Evolutionary conservation across 2,888 invertebrate species (phyloP).

Genomic region (Prosapia bicincta): DNA sequence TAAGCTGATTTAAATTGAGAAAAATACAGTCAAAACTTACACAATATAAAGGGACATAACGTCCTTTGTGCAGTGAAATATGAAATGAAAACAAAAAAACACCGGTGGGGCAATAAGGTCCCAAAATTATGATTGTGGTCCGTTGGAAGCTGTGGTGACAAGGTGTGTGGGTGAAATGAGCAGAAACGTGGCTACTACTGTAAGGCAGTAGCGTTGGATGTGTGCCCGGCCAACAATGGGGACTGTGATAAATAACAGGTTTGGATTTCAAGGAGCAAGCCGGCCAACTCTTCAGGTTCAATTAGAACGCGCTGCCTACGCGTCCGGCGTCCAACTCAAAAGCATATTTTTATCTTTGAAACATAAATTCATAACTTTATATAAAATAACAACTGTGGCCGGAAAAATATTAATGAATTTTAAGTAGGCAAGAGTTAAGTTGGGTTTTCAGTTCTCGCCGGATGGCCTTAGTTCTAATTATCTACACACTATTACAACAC

Average conservation of each 20-base stretch:
- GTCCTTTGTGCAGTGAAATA: neutral
- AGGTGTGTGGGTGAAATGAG: neutral
- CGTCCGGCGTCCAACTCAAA: neutral
- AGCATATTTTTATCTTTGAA: neutral
- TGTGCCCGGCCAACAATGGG: neutral
- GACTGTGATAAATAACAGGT: neutral
- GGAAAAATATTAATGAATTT: neutral
- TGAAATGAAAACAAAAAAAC: neutral
- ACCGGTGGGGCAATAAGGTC: neutral
- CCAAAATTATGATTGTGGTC: neutral
- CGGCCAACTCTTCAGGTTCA: neutral
- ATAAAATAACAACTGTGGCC: neutral
- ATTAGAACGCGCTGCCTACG: neutral
- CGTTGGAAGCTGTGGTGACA: neutral
- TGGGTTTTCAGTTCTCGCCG: neutral
- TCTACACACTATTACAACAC: too few relatives aligned
- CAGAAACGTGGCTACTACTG: neutral
- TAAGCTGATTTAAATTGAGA: neutral
- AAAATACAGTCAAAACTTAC: neutral
- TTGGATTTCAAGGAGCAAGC: neutral
- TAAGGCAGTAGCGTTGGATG: neutral
- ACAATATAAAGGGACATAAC: neutral
- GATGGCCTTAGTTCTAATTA: neutral
- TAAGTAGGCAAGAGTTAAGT: neutral
- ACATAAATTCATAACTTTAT: constrained; percentile 1